Percentiles rank a stretch among this genome's conserved stretches.
Conservation (phyloP, 2,797 vertebrate species). For the Coregonus sp. region DNA sequence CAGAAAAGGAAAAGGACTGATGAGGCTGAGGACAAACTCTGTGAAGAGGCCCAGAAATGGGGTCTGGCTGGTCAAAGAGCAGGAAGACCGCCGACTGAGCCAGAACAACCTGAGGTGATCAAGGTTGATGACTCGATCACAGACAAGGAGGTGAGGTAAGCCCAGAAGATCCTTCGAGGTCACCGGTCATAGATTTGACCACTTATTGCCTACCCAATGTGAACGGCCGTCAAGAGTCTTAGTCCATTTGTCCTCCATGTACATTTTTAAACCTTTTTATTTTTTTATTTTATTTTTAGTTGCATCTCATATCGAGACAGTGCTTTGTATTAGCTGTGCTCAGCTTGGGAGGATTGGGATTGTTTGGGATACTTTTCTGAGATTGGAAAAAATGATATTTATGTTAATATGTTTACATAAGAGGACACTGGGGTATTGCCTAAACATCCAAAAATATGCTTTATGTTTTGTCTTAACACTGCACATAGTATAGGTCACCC, state of each 20-base stretch:
- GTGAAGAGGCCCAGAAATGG: conserved; percentile 9
- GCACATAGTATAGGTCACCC: neutral
- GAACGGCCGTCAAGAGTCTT: neutral
- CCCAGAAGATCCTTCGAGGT: conserved; percentile 88
- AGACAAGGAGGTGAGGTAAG: conserved; percentile 89
- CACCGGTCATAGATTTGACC: conserved; percentile 92
- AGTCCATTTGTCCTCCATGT: neutral
- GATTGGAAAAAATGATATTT: neutral
- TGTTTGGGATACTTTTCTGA: neutral
- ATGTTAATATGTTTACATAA: too few relatives aligned
- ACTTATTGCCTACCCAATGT: conserved; percentile 53
- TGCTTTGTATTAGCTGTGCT: neutral
- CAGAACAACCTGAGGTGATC: conserved; percentile 82
- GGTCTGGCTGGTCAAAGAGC: conserved; percentile 39
- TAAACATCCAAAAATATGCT: neutral
- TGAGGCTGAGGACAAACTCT: conserved; percentile 7
- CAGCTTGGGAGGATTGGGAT: neutral
- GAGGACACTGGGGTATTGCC: neutral
- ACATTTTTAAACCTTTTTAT: neutral
- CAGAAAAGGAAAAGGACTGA: conserved; percentile 35
- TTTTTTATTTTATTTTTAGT: neutral
- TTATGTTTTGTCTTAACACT: neutral
- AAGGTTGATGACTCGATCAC: conserved; percentile 87
- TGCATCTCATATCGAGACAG: neutral
- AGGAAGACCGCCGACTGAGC: conserved; percentile 68